Evolutionary conservation across 2,113 vertebrate species (phyloP), one percentile per base, ranked within the genome.

Genomic region (Bubo bubo): DNA sequence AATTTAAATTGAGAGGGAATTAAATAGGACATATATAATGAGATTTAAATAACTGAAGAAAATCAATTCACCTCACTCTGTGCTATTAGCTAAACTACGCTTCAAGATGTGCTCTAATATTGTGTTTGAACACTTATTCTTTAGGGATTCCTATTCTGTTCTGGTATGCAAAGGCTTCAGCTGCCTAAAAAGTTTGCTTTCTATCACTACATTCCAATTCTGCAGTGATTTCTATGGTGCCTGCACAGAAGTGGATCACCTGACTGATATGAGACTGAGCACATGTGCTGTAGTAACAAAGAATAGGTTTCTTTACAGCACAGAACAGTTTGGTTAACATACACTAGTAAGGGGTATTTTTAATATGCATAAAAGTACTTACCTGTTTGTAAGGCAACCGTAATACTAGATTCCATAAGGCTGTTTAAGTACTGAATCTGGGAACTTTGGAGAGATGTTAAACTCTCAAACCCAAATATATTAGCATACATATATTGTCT

Each of bases 1-100:
- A 94, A 77, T 97, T 81, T 92, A 94, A 90, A 81, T 68, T 47
- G 59, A 91, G 86, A 90, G 59, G 58, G 53, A 66, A 96, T 93
- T 92, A 82, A 93, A 79, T 88, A 93, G 92, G 72, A 62, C 73
- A 60, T 92, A 77, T 82, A 64, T 79, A 95, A 94, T 93, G 80
- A 88, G 60, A 88, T 91, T 90, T 93, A 95, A 97, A 91, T 94
- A 91, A 70, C 56, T 81, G 67, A 64, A 80, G 83, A 81, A 74
- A 95, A 88, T 92, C 87, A 88, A 28, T 88, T 91, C 70, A 87
- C 68, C 53, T 86, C 66, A 66, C 55, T 67, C 24, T 34, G 34
- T 75, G 85, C 89, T 96, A 67, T 96, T 94, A 88, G 85, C 66
- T 88, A 81, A 86, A 66, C 56, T 85, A 43, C 50, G 67, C 56